Evolutionary conservation across 2,888 invertebrate species (phyloP), one percentile per base, ranked within the genome.

Genomic region (Eilema depressum): DNA sequence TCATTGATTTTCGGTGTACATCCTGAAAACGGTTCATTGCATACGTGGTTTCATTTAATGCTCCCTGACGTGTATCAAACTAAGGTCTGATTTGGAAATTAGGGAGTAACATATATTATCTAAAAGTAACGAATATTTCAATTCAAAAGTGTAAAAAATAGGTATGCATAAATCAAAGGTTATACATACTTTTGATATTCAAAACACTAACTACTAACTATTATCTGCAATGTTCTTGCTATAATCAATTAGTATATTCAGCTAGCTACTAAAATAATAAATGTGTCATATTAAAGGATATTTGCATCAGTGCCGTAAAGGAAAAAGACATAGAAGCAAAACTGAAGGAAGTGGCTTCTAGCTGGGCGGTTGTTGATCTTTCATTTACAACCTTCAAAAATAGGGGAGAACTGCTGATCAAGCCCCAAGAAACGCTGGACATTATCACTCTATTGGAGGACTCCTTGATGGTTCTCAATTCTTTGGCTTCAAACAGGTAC

Each of bases 241-340:
- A 37, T 37, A 12, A 1, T 12, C 33, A 37, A 37, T 37, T 37
- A 37, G 11, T 37, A 12, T 12, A 37, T 17, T 41, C 1, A 41
- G 17, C 14, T 4, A 17, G 3, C 17, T 41, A 41, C 41, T 41
- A 47, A 20, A 47, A 20, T 47, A 4, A 47, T 2, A 53, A 53
- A 53, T n/a, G n/a, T 53, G n/a, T 53, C 10, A 53, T n/a, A 10
- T 59, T 59, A 2, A 28, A 97, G 97, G 98, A 98, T 87, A 97
- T 98, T 80, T 98, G 98, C 85, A 97, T 98, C 56, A 97, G 98
- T 84, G 98, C 98, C 0, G 97, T 97, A 0, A 98, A 98, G 92
- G 99, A 98, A 90, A 97, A 97, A 82, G 98, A 99, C 82, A 98
- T 98, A 75, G 98, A 98, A 93, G 97, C 97, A 0, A 98, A 98